phyloP scores from a whole-genome alignment of 53 echinoderm and acorn worm genomes.

The Pentamera pediparva region DNA sequence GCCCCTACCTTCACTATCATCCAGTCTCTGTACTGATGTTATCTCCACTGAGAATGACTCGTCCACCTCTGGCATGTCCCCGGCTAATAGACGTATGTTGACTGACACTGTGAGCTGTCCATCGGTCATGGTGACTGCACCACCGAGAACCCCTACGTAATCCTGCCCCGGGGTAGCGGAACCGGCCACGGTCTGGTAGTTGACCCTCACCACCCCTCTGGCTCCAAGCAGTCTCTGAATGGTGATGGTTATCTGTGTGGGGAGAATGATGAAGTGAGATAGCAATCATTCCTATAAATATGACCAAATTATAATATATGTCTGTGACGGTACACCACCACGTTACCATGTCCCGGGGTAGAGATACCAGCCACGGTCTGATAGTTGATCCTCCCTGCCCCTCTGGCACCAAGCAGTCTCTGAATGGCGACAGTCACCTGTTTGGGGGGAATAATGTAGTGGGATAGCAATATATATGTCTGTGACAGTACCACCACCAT shows the following conservation, averaged over 20 bases:
- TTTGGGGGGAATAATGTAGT: too few relatives aligned
- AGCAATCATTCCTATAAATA: too few relatives aligned
- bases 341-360: slow-evolving; percentile 61
- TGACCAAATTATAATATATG: too few relatives aligned
- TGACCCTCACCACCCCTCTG: slow-evolving; percentile 67
- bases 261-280: too few relatives aligned
- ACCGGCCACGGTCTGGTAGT: slow-evolving; percentile 64
- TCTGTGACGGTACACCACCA: too few relatives aligned
- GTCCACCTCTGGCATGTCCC: slow-evolving; percentile 65
- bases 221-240: slow-evolving; percentile 76
- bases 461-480: too few relatives aligned
- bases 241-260: too few relatives aligned
- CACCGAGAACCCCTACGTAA: slow-evolving; percentile 59
- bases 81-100: slow-evolving; percentile 53
- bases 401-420: slow-evolving; percentile 69
- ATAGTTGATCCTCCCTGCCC: slow-evolving; percentile 67
- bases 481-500: too few relatives aligned
- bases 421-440: too few relatives aligned
- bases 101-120: slow-evolving; percentile 50
- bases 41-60: slow-evolving; percentile 89
- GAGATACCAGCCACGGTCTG: slow-evolving; percentile 66
- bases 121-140: slow-evolving; percentile 55
- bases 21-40: slow-evolving; percentile 60
- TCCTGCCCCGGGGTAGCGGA: slow-evolving; percentile 66
- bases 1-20: slow-evolving; percentile 45